Base-by-base conservation (phyloP, 2,113 vertebrate species). In the Scopus umbretta region DNA sequence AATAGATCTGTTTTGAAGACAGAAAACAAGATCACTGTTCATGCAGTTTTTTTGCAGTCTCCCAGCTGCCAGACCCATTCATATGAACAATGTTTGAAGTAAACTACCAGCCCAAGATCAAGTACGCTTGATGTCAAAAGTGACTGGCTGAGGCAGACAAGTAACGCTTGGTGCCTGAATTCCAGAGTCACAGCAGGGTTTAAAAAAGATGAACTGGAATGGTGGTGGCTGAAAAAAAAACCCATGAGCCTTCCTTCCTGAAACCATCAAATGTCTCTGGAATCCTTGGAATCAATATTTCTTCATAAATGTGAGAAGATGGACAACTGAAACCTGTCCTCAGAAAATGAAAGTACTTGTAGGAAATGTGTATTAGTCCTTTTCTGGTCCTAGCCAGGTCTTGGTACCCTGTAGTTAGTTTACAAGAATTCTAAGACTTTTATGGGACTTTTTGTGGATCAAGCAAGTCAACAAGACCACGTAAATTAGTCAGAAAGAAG, bases 81-180 rank as follows among this genome's bases (percentile, higher is more conserved):
- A 86, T 16, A 86, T 13, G 93, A 95, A 82, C 95, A 71, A 88
- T 53, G 94, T 96, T 97, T 97, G 96, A 97, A 95, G 95, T 94
- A 91, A 97, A 93, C 94, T 96, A 97, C 96, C 94, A 94, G 94
- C 87, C 93, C 88, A 92, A 95, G 95, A 97, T 97, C 96, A 97
- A 97, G 95, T 90, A 72, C 80, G 50, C 80, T 92, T 17, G 73
- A 94, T 97, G 96, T 97, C 94, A 97, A 75, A 80, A 92, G 90
- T 87, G 93, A 95, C 92, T 97, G 92, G 80, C 88, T 88, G 70
- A 94, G 76, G 90, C 82, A 97, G 94, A 97, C 88, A 93, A 90
- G 95, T 43, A 88, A 84, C 0, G n/a, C 91, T 96, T 47, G 73
- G 95, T 84, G 38, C 92, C 94, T 94, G 87, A 97, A 80, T 87